Base-by-base conservation (phyloP, 2,888 invertebrate genomes). In the Patella ulyssiponensis region DNA sequence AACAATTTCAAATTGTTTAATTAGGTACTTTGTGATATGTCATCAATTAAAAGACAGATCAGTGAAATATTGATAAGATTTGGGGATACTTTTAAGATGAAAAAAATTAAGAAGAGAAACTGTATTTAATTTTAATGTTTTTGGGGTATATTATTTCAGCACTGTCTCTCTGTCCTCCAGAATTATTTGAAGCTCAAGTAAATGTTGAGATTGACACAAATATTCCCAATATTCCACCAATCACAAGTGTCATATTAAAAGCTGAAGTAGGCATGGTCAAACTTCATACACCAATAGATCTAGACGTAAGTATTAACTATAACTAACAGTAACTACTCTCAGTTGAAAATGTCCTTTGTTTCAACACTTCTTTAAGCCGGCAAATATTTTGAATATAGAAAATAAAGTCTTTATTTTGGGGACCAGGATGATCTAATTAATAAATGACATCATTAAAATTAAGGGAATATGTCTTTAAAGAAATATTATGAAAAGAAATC, bases 181-280 rank as follows among this genome's bases (percentile, higher is more conserved):
- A 87, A 69, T 79, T 84, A 77, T 84, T 88, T 71, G 81, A 77
- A 11, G 88, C 88, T 27, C 80, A 81, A 20, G 73, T 89, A 1
- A 84, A 86, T 52, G 79, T 90, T 1, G 88, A 89, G 73, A 84
- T 90, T 44, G 90, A 90, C 82, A 88, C 85, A 9, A 88, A 89
- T 9, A 81, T 83, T 12, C 80, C 81, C 73, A 84, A 79, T 72
- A 76, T 85, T 15, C 82, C 84, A 3, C 80, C 83, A 11, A 80
- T 89, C 9, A 79, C 80, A 27, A 81, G 85, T 3, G 75, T 89
- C 23, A 70, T 76, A n/a, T 72, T 90, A 52, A 79, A 75, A 56
- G 87, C 87, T 3, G 74, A 79, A 0, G 85, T 86, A 2, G 90
- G 89, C 4, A 80, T 86, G 20, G 82, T 83, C 23, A 85, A 86